Conservation (phyloP, 2,113 vertebrate genomes). For the Arenaria interpres region DNA sequence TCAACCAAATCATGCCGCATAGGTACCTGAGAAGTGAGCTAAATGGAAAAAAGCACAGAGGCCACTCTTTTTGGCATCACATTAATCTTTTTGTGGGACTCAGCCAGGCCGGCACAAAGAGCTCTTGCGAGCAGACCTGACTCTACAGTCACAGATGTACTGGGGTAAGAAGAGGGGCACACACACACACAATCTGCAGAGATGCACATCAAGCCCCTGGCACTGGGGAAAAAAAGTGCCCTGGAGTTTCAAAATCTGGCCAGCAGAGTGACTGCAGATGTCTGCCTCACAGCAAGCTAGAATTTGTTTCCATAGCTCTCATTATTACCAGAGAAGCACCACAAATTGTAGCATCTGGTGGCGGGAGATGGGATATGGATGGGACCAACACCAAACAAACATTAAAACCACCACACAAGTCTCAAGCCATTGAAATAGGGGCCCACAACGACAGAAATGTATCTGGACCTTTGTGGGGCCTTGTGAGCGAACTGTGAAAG, state of each 20-base stretch:
- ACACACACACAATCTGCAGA: background rate
- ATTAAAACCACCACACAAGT: background rate
- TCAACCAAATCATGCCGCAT: background rate
- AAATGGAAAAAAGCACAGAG: background rate
- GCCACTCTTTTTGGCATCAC: background rate
- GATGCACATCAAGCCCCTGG: background rate
- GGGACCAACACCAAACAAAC: background rate
- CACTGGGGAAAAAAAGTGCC: accelerated
- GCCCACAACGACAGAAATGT: background rate
- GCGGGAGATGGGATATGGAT: background rate
- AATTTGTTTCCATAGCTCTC: background rate
- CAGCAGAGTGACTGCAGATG: background rate
- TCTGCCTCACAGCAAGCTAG: background rate
- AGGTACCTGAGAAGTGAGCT: background rate
- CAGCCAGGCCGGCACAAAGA: background rate
- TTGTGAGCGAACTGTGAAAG: background rate
- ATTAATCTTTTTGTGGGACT: background rate
- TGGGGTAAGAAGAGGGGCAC: background rate
- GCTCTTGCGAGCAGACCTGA: background rate
- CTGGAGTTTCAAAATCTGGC: background rate
- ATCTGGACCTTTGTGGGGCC: background rate
- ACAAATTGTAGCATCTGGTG: background rate
- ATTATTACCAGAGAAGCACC: background rate
- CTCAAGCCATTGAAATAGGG: background rate
- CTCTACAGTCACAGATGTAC: too few species aligned